Conservation (phyloP, 2,113 vertebrate species). For the Trinectes maculatus region DNA sequence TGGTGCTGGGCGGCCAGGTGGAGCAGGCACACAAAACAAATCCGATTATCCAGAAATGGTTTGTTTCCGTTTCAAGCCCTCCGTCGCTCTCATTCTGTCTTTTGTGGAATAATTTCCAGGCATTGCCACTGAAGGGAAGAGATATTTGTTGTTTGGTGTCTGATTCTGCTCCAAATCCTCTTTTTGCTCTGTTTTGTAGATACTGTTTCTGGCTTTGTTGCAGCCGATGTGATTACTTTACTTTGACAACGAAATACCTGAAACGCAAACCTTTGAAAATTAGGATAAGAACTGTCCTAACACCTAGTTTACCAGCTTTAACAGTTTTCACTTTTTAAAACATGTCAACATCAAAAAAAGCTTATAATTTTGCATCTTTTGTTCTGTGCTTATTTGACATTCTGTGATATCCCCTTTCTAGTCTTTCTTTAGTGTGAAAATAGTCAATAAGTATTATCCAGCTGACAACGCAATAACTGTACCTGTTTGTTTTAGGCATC, state of each 20-base stretch:
- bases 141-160: slow-evolving; percentile 53
- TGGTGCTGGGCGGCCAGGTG: slow-evolving; percentile 56
- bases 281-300: slow-evolving; percentile 39
- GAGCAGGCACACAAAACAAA: slow-evolving; percentile 67
- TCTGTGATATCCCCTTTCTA: slow-evolving; percentile 30
- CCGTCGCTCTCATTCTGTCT: slow-evolving; percentile 20
- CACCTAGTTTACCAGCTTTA: slow-evolving; percentile 42
- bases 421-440: slow-evolving; percentile 36
- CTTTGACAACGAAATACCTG: slow-evolving; percentile 40
- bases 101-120: slow-evolving; percentile 53
- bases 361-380: slow-evolving; percentile 39
- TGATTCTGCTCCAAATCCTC: slow-evolving; percentile 55
- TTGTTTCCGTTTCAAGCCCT: slow-evolving; percentile 50
- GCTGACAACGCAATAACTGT: slow-evolving; percentile 18
- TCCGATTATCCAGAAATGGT: slow-evolving; percentile 64
- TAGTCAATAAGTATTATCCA: slow-evolving; percentile 31
- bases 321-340: slow-evolving; percentile 10
- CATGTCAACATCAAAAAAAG: slow-evolving; percentile 19
- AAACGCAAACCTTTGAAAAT: slow-evolving; percentile 68
- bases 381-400: slow-evolving; percentile 41
- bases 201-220: neutral
- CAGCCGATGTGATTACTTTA: slow-evolving; percentile 37
- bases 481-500: slow-evolving; percentile 47
- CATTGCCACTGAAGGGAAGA: slow-evolving; percentile 31
- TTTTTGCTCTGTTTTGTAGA: slow-evolving; percentile 46